Percentiles rank a stretch among this genome's conserved stretches.
These are phyloP conservation scores for Astur gentilis DNA, from an alignment of 2,113 vertebrate genomes.

Conservation along the genomic window DNA sequence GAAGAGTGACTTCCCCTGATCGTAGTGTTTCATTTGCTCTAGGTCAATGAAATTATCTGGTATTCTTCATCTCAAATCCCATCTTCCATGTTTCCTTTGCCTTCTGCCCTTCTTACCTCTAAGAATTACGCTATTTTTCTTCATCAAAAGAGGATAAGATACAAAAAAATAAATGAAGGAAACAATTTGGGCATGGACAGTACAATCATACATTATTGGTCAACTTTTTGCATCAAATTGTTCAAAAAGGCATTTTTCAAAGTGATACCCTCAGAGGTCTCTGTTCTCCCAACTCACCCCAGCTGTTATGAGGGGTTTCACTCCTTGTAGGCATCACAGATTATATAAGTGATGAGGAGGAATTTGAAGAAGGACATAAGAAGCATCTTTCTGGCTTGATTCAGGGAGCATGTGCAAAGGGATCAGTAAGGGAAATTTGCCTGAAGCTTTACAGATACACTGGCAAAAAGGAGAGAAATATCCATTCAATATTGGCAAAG, in stretches of 20 bases:
- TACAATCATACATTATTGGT: not conserved
- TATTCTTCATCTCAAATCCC: not conserved
- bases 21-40: not conserved
- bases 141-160: not conserved
- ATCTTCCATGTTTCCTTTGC: not conserved
- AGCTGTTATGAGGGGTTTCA: not conserved
- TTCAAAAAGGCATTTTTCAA: not conserved
- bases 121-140: not conserved
- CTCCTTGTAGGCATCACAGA: not conserved
- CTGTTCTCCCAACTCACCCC: not conserved
- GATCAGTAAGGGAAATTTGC: not conserved
- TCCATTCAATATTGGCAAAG: not conserved
- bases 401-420: not conserved
- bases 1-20: not conserved
- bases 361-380: not conserved
- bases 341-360: not conserved
- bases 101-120: not conserved
- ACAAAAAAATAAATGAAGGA: not conserved
- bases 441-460: slow-evolving; percentile 20
- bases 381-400: not conserved
- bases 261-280: not conserved
- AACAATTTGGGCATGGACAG: not conserved
- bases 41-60: not conserved
- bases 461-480: slow-evolving; percentile 7
- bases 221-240: not conserved